Percentiles rank a stretch among this genome's conserved stretches.
phyloP scores from a whole-genome alignment of 2,797 vertebrate genomes.

The Bucorvus abyssinicus region DNA sequence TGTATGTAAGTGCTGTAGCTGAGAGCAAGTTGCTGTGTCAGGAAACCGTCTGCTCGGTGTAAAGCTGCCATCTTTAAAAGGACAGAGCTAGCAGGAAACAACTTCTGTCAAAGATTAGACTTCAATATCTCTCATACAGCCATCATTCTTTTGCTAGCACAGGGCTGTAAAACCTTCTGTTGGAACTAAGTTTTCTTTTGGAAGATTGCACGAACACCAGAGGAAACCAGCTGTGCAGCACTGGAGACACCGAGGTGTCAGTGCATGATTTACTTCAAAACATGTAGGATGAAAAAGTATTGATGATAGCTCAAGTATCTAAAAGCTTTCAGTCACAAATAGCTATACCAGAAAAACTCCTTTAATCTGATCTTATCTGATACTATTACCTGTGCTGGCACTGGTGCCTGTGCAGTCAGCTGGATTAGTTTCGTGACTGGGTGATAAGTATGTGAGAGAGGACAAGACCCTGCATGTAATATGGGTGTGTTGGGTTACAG shows the following conservation, averaged over 20 bases:
- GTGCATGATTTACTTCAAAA: not conserved
- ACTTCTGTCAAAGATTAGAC: not conserved
- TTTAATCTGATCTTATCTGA: slow-evolving; percentile 15
- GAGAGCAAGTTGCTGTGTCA: not conserved
- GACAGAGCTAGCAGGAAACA: not conserved
- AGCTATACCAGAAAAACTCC: slow-evolving; percentile 28
- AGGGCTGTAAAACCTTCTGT: not conserved
- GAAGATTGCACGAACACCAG: not conserved
- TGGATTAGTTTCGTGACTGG: slow-evolving; percentile 33
- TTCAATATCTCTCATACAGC: not conserved
- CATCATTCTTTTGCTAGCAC: not conserved
- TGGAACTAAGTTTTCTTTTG: not conserved
- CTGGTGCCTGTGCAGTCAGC: not conserved
- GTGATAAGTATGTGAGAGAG: not conserved
- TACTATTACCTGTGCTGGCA: slow-evolving; percentile 15
- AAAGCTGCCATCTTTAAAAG: not conserved
- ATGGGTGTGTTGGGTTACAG: not conserved
- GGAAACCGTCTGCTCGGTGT: not conserved
- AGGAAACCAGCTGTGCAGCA: not conserved
- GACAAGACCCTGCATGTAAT: not conserved
- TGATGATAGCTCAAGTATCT: not conserved
- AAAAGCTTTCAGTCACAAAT: slow-evolving; percentile 4
- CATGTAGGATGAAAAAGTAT: not conserved
- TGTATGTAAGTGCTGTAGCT: not conserved
- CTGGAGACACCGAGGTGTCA: not conserved